Conservation (phyloP, 2,888 invertebrate species). For the Pandemis heparana region DNA sequence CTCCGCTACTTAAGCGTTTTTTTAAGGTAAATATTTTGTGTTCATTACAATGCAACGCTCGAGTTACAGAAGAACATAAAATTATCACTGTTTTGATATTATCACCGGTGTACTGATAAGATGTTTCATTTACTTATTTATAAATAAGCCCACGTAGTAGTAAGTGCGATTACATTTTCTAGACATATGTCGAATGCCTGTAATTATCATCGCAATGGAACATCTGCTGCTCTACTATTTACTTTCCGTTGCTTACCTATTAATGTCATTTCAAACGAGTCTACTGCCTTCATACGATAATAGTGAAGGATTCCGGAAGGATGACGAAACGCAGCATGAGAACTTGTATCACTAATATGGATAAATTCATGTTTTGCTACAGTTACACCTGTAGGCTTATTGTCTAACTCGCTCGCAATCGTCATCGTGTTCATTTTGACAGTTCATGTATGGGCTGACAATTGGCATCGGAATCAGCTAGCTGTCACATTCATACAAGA, state of each 20-base stretch:
- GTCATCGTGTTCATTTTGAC: too few species aligned
- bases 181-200: background rate
- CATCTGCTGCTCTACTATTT: background rate
- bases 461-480: too few species aligned
- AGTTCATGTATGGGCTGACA: too few species aligned
- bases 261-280: background rate
- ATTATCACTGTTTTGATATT: background rate
- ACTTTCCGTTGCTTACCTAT: background rate
- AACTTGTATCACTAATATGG: too few species aligned
- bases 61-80: background rate
- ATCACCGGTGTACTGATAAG: slow-evolving; percentile 3
- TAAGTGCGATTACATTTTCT: background rate
- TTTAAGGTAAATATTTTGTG: too few species aligned
- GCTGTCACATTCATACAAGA: too few species aligned
- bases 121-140: background rate
- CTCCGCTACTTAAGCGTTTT: too few species aligned
- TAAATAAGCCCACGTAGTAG: too few species aligned
- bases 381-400: too few species aligned
- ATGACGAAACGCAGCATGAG: background rate
- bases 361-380: too few species aligned
- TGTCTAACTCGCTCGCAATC: too few species aligned
- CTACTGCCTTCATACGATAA: background rate
- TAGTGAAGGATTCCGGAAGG: background rate
- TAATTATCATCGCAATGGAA: background rate
- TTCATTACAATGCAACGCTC: too few species aligned